Conservation (phyloP, 2,113 vertebrate species). For the Ptyas mucosa region DNA sequence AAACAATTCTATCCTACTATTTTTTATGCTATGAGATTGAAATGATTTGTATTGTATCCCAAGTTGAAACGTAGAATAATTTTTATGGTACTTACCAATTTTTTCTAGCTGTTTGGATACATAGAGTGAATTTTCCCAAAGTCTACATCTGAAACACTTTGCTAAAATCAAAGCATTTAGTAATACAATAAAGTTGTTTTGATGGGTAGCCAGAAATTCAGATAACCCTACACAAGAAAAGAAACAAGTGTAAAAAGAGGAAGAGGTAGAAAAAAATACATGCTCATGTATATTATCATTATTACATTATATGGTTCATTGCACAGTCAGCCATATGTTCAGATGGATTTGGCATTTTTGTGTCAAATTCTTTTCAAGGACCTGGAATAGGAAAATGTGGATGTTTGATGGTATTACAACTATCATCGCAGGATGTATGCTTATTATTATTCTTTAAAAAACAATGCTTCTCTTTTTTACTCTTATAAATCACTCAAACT, state of each 20-base stretch:
- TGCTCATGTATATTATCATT: not conserved
- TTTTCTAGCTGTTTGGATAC: slow-evolving; percentile 95
- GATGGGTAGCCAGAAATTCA: slow-evolving; percentile 81
- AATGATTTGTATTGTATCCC: not conserved
- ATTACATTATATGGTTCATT: not conserved
- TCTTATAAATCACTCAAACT: not conserved
- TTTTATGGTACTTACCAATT: slow-evolving; percentile 79
- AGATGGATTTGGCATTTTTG: not conserved
- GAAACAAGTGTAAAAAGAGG: not conserved
- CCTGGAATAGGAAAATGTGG: not conserved
- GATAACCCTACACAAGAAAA: slow-evolving; percentile 78
- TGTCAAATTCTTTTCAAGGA: not conserved
- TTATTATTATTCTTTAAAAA: not conserved
- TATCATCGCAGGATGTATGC: not conserved
- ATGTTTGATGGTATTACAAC: not conserved
- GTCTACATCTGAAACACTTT: slow-evolving; percentile 91
- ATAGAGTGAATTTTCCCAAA: slow-evolving; percentile 93
- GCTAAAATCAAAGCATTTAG: slow-evolving; percentile 86
- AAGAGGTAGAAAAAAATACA: not conserved
- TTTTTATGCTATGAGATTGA: not conserved
- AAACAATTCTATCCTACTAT: not conserved
- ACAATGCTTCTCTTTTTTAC: not conserved
- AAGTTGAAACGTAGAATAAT: not conserved
- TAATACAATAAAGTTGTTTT: slow-evolving; percentile 78
- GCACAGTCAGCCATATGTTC: not conserved